These are phyloP conservation scores for Callithrix jacchus DNA, from an alignment of 2,113 vertebrate genomes.

Conservation along the genomic window DNA sequence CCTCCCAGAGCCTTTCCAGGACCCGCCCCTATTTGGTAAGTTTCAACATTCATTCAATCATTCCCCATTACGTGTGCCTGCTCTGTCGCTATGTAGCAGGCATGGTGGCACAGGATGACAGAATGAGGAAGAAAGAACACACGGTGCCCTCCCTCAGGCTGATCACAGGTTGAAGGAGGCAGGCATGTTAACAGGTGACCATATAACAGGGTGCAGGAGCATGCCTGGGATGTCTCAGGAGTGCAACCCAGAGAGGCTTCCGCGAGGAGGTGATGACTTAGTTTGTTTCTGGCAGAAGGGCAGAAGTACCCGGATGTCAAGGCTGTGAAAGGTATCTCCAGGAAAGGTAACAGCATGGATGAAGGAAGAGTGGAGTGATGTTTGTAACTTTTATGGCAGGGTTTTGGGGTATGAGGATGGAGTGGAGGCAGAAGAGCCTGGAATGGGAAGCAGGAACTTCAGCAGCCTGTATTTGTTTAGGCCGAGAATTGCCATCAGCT, in stretches of 20 bases:
- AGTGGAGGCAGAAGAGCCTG: background rate
- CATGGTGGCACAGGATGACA: background rate
- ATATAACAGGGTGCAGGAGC: background rate
- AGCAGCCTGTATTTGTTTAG: rapidly evolving
- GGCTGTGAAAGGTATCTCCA: background rate
- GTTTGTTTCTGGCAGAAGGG: background rate
- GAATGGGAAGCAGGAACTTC: background rate
- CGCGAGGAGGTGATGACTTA: background rate
- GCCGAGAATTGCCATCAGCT: background rate
- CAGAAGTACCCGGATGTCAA: background rate
- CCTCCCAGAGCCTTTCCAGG: background rate
- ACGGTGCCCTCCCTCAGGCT: background rate
- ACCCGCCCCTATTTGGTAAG: background rate
- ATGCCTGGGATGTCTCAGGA: too few species aligned
- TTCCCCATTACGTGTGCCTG: background rate
- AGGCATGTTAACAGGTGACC: background rate
- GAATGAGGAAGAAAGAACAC: background rate
- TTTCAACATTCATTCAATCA: background rate
- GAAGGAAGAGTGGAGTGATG: background rate
- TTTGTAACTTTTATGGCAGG: background rate
- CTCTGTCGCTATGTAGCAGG: background rate
- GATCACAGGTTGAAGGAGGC: background rate
- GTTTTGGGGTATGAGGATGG: background rate
- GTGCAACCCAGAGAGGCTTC: background rate
- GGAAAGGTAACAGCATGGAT: background rate